phyloP scores from a whole-genome alignment of 1,140 invertebrate species.

The Drosophila yakuba region DNA sequence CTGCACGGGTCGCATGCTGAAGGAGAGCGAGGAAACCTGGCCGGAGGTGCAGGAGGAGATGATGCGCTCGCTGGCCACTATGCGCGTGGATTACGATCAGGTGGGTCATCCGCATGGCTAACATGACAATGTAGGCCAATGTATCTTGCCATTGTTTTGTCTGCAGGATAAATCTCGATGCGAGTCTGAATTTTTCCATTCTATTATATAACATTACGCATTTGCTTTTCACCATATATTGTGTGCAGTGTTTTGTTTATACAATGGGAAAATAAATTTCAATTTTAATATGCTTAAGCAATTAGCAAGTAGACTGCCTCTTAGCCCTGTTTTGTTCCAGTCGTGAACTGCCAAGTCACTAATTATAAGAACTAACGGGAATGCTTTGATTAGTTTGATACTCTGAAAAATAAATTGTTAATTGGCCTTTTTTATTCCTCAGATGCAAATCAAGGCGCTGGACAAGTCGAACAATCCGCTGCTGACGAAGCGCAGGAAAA shows the following conservation, averaged over 20 bases:
- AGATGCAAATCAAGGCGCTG: conserved; percentile 94
- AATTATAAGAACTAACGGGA: neutral
- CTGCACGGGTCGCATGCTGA: conserved; percentile 93
- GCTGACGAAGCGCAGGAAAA: conserved; percentile 93
- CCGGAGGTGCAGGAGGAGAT: conserved; percentile 99
- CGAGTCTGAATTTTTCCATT: no score
- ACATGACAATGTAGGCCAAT: neutral
- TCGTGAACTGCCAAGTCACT: neutral
- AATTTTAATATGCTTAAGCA: neutral
- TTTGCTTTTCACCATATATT: neutral
- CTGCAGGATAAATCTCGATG: no score
- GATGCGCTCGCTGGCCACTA: conserved; percentile 97
- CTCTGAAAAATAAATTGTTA: neutral
- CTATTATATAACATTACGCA: neutral
- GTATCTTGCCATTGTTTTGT: no score
- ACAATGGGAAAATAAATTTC: neutral
- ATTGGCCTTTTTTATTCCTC: conserved; percentile 6
- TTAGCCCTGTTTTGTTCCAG: neutral
- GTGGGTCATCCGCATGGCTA: conserved; percentile 59
- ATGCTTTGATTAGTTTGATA: neutral
- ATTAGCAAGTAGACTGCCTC: conserved; percentile 4
- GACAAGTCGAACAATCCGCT: conserved; percentile 96
- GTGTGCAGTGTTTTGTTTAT: neutral
- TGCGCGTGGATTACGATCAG: conserved; percentile 97
- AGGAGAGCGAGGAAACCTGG: conserved; percentile 96